A percentile compares a stretch with the other conserved stretches of the same genome.
Conservation (phyloP, 2,797 vertebrate species). For the Danio kyathit region DNA sequence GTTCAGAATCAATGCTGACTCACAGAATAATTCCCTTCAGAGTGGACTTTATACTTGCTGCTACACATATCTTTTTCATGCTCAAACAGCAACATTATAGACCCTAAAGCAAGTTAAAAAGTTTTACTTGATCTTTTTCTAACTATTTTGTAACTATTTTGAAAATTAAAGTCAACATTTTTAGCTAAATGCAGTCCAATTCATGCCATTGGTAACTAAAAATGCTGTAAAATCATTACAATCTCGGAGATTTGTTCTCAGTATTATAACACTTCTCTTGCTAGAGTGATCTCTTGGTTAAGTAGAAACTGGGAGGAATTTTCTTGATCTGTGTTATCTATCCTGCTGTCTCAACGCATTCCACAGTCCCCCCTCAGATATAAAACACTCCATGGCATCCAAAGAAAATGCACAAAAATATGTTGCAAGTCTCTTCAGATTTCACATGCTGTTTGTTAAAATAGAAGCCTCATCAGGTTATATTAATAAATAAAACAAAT, state of each 20-base stretch:
- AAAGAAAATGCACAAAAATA: constrained; percentile 30
- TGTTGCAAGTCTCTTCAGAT: background rate
- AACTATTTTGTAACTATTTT: no score
- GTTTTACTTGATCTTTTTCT: no score
- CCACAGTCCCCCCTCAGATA: constrained; percentile 15
- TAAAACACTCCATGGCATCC: background rate
- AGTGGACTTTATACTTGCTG: no score
- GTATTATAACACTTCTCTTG: background rate
- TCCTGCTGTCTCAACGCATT: constrained; percentile 61
- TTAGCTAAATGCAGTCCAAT: no score
- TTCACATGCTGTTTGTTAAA: background rate
- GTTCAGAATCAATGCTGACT: no score
- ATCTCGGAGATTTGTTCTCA: background rate
- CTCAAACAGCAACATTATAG: no score
- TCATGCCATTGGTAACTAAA: background rate
- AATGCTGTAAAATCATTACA: background rate
- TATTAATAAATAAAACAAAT: background rate
- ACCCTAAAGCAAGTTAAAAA: no score
- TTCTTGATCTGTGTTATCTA: constrained; percentile 29
- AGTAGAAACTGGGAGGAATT: constrained; percentile 2
- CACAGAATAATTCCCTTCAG: no score
- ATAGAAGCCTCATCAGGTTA: background rate
- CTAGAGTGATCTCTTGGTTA: constrained; percentile 14
- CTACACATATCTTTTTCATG: no score
- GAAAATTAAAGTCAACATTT: no score